A percentile compares a stretch with the other conserved stretches of the same genome.
Conservation (phyloP, 2,797 vertebrate genomes). For the Tapera naevia region DNA sequence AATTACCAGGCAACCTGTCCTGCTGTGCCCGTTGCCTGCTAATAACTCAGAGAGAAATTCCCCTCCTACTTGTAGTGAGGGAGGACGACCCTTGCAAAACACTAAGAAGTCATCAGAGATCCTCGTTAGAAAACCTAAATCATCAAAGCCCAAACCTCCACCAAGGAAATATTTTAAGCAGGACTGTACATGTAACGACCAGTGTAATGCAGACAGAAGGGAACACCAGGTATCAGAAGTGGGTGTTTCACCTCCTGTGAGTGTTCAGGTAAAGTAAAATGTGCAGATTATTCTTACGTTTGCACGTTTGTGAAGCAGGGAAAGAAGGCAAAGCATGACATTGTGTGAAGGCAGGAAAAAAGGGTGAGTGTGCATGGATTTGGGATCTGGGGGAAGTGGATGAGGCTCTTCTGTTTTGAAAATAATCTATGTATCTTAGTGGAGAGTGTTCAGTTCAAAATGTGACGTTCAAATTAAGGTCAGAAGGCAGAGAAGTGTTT, state of each 20-base stretch:
- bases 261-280: constrained; percentile 64
- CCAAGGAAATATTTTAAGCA: constrained; percentile 83
- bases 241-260: not conserved
- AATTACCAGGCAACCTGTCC: constrained; percentile 9
- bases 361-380: not conserved
- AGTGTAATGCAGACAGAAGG: not conserved
- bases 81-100: constrained; percentile 71
- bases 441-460: not conserved
- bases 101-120: constrained; percentile 77
- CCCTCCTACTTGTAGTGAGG: constrained; percentile 53
- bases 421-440: not conserved
- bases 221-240: not conserved
- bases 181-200: constrained; percentile 76
- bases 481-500: not conserved
- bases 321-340: not conserved
- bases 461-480: not conserved
- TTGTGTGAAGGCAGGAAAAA: not conserved
- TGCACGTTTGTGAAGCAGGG: not conserved
- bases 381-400: not conserved
- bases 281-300: not conserved
- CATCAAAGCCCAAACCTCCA: constrained; percentile 79
- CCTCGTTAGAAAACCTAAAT: constrained; percentile 76
- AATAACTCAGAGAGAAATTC: constrained; percentile 69
- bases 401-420: not conserved
- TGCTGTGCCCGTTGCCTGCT: constrained; percentile 56